A percentile compares a stretch with the other conserved stretches of the same genome.
These are phyloP conservation scores for Oreochromis spilurus DNA, from an alignment of 2,113 vertebrate genomes.

Conservation along the genomic window DNA sequence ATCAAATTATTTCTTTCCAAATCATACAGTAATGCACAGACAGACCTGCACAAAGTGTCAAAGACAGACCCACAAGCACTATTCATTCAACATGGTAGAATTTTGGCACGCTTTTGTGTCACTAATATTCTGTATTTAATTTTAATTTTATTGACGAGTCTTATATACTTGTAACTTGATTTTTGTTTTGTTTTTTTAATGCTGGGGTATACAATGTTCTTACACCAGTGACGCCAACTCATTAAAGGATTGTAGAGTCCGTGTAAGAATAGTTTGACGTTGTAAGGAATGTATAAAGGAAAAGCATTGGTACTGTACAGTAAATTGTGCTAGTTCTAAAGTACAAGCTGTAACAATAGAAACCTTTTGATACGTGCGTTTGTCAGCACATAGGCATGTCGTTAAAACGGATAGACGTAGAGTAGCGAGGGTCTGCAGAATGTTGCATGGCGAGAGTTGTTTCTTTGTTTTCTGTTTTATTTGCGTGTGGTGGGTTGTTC, in stretches of 20 bases:
- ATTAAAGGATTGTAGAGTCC: constrained; percentile 24
- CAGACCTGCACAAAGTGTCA: constrained; percentile 37
- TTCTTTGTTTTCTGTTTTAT: not conserved
- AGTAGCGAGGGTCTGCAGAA: constrained; percentile 49
- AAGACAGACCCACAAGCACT: constrained; percentile 31
- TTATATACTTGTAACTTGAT: constrained; percentile 55
- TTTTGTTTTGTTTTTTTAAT: not conserved
- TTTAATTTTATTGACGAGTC: constrained; percentile 62
- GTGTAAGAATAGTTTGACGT: constrained; percentile 44
- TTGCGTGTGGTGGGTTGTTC: constrained; percentile 10
- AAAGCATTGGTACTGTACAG: constrained; percentile 57
- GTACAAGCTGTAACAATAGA: constrained; percentile 44
- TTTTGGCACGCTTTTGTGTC: constrained; percentile 23
- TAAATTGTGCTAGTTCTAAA: constrained; percentile 25
- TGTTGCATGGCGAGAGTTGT: constrained; percentile 36
- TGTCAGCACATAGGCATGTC: constrained; percentile 42
- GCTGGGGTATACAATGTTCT: constrained; percentile 40
- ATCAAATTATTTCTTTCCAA: constrained; percentile 17
- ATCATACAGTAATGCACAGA: constrained; percentile 35
- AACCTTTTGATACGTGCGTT: constrained; percentile 9
- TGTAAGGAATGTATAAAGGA: constrained; percentile 58
- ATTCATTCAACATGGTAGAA: constrained; percentile 27
- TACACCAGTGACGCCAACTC: constrained; percentile 40
- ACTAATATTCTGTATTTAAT: constrained; percentile 63
- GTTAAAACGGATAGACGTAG: constrained; percentile 41